Conservation (phyloP, 2,888 invertebrate genomes). For the Epistrophe eligans region DNA sequence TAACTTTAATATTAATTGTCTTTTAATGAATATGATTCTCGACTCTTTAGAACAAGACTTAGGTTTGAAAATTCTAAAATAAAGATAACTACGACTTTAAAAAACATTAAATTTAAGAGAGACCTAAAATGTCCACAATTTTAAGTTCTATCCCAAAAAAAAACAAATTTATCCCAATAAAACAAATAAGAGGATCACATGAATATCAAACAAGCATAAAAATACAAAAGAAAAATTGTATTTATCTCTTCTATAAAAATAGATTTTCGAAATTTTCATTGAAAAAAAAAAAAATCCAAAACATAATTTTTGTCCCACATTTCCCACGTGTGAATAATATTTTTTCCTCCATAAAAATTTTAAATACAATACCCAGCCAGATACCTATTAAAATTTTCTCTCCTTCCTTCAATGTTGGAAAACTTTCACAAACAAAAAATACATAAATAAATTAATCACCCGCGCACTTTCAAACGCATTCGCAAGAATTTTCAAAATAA, state of each 20-base stretch:
- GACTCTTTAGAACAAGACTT: too few species aligned
- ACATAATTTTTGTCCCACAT: not conserved
- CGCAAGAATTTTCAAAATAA: slow-evolving; percentile 34
- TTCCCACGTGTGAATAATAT: not conserved
- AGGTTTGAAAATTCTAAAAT: too few species aligned
- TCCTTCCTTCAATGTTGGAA: slow-evolving; percentile 9
- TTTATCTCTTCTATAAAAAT: not conserved
- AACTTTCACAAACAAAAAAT: slow-evolving; percentile 65
- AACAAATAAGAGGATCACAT: too few species aligned
- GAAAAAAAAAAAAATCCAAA: not conserved
- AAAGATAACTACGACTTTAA: too few species aligned
- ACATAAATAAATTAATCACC: slow-evolving; percentile 51
- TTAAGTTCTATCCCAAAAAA: too few species aligned
- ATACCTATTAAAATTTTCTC: not conserved
- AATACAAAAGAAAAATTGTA: not conserved
- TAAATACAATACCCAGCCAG: too few species aligned
- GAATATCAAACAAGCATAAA: not conserved
- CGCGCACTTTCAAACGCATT: slow-evolving; percentile 62
- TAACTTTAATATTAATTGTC: too few species aligned
- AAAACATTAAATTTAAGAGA: too few species aligned
- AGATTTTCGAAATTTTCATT: not conserved
- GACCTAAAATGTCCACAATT: too few species aligned
- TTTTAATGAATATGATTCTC: too few species aligned
- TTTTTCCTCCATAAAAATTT: not conserved
- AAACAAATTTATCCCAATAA: too few species aligned